phyloP scores from a whole-genome alignment of 2,113 vertebrate genomes.

The Helogale parvula region DNA sequence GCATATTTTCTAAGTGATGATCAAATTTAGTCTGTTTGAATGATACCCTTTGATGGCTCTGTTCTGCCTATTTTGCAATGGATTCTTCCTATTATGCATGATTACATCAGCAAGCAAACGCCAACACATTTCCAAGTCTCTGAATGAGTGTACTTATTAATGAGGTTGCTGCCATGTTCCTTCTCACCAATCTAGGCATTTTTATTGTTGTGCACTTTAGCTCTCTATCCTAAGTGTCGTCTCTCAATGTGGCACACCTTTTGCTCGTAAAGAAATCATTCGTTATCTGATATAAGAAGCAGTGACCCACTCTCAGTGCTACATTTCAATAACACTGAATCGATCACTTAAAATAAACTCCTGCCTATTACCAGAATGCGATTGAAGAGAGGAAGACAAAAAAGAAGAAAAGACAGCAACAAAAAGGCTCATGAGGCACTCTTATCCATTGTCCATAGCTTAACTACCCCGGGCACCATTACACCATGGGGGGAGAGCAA shows the following conservation, averaged over 20 bases:
- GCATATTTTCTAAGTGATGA: slow-evolving; percentile 60
- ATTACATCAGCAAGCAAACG: slow-evolving; percentile 52
- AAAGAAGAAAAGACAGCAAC: not conserved
- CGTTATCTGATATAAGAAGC: not conserved
- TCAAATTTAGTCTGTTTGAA: slow-evolving; percentile 60
- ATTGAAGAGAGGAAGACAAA: not conserved
- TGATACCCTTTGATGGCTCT: slow-evolving; percentile 39
- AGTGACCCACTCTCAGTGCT: not conserved
- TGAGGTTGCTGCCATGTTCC: not conserved
- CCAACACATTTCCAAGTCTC: slow-evolving; percentile 19
- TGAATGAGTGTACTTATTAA: slow-evolving; percentile 27
- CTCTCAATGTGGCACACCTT: not conserved
- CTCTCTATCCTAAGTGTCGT: not conserved
- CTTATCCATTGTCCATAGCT: not conserved
- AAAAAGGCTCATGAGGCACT: fast-evolving
- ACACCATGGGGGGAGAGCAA: not conserved
- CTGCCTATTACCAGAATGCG: not conserved
- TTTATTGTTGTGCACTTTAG: not conserved
- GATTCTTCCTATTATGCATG: slow-evolving; percentile 54
- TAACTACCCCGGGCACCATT: not conserved
- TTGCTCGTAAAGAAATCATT: not conserved
- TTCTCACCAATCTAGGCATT: not conserved
- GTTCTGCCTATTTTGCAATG: slow-evolving; percentile 53
- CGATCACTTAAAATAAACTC: not conserved
- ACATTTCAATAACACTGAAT: not conserved